Base-by-base conservation (phyloP, 2,113 vertebrate species). In the Phyllostomus discolor region DNA sequence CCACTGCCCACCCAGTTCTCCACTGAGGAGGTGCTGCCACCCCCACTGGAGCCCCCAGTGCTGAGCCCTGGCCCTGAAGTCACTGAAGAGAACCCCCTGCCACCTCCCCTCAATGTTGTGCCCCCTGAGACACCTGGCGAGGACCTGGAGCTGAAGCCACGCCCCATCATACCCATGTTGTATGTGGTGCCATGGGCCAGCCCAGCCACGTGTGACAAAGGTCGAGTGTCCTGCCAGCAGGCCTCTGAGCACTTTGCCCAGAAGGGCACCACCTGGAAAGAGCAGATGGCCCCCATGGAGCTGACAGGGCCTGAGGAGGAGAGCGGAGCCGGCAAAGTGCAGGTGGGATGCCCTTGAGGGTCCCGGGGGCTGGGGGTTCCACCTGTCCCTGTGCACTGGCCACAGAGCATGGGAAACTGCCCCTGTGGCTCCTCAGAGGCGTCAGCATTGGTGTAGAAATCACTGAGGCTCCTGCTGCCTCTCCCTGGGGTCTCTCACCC, bases 201-300 rank as follows among this genome's bases (percentile, higher is more conserved):
- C 38, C 97, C 98, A 66, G 81, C 97, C 33, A 78, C 92, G 2
- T 96, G 97, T 0, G 98, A 99, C 94, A 98, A 98, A 85, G 98
- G 98, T 88, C 96, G 96, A 33, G 96, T 96, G 91, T 98, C 99
- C 76, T 99, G 99, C 97, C 99, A 99, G 97, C 98, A 99, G 96
- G 98, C 98, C 0, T 99, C 99, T 7, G 98, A 99, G 96, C 98
- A 98, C 94, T 99, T 99, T 10, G 98, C 98, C 48, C 97, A 97
- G 11, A 98, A 95, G 2, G 91, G 92, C 14, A 92, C 95, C 0
- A 50, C 80, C 0, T 97, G 98, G 97, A 96, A 41, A 46, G 95
- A 98, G 10, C 93, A 91, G 72, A 6, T 59, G 0, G 64, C 95
- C 22, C 95, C 97, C 5, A 38, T 90, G 92, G 96, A 97, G 20